Evolutionary conservation across 1,140 invertebrate genomes (phyloP), one percentile per base, ranked within the genome.

Genomic region (Tetragonula clypearis): DNA sequence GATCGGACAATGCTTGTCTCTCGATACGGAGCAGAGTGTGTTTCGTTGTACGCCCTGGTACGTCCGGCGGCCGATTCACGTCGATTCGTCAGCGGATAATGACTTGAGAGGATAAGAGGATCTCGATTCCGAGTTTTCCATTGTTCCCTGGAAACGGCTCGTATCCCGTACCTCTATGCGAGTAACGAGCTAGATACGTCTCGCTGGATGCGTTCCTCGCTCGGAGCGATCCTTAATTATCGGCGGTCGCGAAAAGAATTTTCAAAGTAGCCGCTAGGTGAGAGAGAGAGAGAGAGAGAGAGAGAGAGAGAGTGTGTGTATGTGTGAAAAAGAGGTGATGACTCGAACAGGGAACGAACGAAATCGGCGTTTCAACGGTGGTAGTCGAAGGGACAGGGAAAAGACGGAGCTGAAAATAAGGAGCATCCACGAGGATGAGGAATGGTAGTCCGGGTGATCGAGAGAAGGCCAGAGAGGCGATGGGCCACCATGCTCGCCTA

Each of bases 401-500:
- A 83, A 77, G 71, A 66, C 69, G 65, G 23, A 58, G 78, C 56
- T 79, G 75, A 85, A 69, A 85, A 69, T 81, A 78, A 73, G 84
- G 71, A 75, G 82, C 88, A 75, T 85, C 78, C 65, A 80, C 35
- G 74, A 49, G 6, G 80, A 86, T 87, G 85, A 90, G 90, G 90
- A 92, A 92, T 91, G 91, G 89, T 91, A 91, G 82, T 73, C 71
- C 49, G 79, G 55, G 82, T 86, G 85, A 86, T 86, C 84, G 82
- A 80, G 75, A 88, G 87, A 90, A 89, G 85, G 87, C 87, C 85
- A 75, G 82, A 62, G 84, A 84, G 85, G 68, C 84, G 88, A 79
- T 83, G 79, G 93, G 90, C 92, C 92, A 93, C 92, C 92, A 93
- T 93, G 91, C 89, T 92, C 89, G 92, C 72, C 90, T 93, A 92